These are phyloP conservation scores for Pluvianellus socialis DNA, from an alignment of 2,113 vertebrate species.

Conservation along the genomic window DNA sequence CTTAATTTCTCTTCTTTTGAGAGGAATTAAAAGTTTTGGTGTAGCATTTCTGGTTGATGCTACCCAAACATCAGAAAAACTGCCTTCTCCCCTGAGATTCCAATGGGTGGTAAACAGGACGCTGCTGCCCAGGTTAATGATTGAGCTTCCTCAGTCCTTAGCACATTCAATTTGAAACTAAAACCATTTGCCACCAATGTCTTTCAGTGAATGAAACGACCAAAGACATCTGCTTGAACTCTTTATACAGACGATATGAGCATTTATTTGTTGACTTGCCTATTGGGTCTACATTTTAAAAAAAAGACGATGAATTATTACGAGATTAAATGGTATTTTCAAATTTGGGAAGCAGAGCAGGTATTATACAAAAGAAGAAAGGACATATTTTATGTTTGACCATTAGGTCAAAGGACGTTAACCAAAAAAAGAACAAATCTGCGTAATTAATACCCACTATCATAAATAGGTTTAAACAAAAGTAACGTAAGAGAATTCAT, in stretches of 20 bases:
- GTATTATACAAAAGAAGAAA: background rate
- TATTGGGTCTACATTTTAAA: background rate
- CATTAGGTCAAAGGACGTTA: background rate
- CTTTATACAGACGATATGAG: background rate
- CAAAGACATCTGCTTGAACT: slow-evolving; percentile 53
- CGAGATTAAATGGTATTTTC: background rate
- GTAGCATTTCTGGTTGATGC: no score
- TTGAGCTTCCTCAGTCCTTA: slow-evolving; percentile 66
- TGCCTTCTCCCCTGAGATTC: slow-evolving; percentile 18
- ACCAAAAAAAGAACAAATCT: background rate
- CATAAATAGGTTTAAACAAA: background rate
- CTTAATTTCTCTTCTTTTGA: no score
- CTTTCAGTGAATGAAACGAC: slow-evolving; percentile 55
- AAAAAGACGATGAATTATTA: background rate
- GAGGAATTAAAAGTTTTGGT: no score
- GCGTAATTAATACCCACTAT: background rate
- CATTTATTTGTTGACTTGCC: background rate
- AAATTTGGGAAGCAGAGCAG: background rate
- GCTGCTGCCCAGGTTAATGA: slow-evolving; percentile 41
- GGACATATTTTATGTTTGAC: background rate
- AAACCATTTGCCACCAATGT: slow-evolving; percentile 53
- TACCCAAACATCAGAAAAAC: no score
- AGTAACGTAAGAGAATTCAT: background rate
- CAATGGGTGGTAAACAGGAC: slow-evolving; percentile 53
- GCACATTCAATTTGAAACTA: slow-evolving; percentile 71